A percentile compares a stretch with the other conserved stretches of the same genome.
These are phyloP conservation scores for Pogoniulus pusillus DNA, from an alignment of 2,797 vertebrate species.

Conservation along the genomic window DNA sequence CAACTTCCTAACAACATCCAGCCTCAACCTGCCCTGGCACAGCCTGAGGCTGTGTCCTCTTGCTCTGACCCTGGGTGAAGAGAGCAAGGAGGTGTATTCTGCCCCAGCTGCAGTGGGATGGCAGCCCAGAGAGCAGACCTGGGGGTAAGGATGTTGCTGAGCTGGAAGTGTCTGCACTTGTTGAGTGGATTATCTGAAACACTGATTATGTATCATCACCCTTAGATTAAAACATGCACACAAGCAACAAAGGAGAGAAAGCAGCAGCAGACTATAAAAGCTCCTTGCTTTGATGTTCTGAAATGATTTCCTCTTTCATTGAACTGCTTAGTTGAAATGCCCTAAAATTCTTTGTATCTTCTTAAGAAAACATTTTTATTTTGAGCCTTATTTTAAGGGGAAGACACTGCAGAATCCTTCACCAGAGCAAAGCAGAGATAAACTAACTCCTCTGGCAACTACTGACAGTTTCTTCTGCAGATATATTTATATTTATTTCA, in stretches of 20 bases:
- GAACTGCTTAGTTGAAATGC: background rate
- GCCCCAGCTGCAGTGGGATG: background rate
- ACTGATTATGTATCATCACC: background rate
- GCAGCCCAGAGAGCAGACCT: background rate
- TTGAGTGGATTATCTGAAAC: background rate
- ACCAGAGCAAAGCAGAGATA: background rate
- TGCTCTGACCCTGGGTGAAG: no score
- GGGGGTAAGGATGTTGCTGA: background rate
- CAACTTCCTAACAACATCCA: no score
- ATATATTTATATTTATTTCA: background rate
- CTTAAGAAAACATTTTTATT: background rate
- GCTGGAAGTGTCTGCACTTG: background rate
- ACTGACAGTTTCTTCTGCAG: background rate
- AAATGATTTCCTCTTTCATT: background rate
- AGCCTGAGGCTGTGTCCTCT: no score
- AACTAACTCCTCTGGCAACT: background rate
- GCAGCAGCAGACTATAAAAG: background rate
- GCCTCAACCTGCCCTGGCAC: no score
- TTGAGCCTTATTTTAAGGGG: background rate
- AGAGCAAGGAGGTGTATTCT: background rate
- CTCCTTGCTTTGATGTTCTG: slow-evolving; percentile 15
- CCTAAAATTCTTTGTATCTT: background rate
- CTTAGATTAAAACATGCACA: background rate
- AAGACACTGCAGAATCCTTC: background rate
- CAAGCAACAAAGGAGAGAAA: background rate